Evolutionary conservation across 2,113 vertebrate species (phyloP).

Genomic region (Tenebrosternarchus preto): DNA sequence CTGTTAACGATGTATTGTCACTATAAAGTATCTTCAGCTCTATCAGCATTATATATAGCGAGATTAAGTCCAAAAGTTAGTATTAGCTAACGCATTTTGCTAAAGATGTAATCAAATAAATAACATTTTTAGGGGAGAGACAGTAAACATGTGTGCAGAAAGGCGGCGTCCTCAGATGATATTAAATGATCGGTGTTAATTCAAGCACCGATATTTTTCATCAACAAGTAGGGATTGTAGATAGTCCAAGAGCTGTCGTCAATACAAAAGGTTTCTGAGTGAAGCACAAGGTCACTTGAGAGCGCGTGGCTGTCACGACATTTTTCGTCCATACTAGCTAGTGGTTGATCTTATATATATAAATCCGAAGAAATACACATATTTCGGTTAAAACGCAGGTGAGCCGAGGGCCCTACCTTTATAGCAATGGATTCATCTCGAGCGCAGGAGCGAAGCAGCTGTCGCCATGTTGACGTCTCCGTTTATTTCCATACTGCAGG

Average conservation of each 20-base stretch:
- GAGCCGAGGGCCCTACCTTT: constrained; percentile 59
- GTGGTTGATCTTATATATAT: neutral
- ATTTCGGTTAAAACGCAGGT: neutral
- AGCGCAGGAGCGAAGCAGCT: constrained; percentile 56
- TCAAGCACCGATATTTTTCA: neutral
- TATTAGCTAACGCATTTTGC: neutral
- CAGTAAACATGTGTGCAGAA: neutral
- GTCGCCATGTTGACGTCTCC: constrained; percentile 75
- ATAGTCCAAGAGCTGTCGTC: neutral
- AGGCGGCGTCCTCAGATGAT: neutral
- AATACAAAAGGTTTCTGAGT: neutral
- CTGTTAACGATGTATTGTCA: neutral
- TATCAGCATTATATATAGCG: neutral
- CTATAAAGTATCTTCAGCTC: neutral
- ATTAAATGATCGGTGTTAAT: neutral
- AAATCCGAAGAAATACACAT: neutral
- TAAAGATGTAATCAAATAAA: too few species aligned
- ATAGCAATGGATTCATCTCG: constrained; percentile 47
- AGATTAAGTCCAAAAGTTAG: constrained; percentile 8
- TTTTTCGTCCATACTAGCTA: neutral
- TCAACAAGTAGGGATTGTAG: neutral
- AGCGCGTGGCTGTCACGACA: constrained; percentile 17
- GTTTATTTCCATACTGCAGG: constrained; percentile 41
- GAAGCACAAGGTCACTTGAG: constrained; percentile 34
- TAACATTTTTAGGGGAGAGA: too few species aligned